These are phyloP conservation scores for Sarcophilus harrisii DNA, from an alignment of 2,797 vertebrate species.

Conservation along the genomic window DNA sequence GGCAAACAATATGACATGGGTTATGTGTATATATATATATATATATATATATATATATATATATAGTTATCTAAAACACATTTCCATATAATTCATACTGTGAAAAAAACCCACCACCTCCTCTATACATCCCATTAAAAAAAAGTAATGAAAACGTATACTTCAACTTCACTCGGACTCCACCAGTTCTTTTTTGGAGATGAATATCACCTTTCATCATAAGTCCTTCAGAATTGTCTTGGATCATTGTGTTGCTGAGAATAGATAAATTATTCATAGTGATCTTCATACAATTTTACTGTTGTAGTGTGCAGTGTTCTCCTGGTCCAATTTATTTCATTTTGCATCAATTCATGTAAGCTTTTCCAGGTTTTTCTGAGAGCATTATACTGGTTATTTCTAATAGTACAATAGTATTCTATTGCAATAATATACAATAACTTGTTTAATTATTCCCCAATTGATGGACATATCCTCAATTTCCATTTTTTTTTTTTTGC, in stretches of 20 bases:
- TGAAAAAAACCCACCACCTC: neutral
- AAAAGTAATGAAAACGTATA: neutral
- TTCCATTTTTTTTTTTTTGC: neutral
- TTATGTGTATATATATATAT: neutral
- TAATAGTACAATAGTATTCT: neutral
- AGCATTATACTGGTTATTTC: neutral
- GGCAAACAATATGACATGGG: too few species aligned
- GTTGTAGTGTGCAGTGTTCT: neutral
- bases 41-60: too few species aligned
- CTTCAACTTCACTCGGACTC: neutral
- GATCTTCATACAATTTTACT: neutral
- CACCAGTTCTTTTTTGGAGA: neutral
- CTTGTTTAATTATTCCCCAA: neutral
- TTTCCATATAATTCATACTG: too few species aligned
- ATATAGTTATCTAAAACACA: too few species aligned
- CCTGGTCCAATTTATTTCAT: neutral
- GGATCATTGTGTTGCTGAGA: neutral
- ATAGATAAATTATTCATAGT: neutral
- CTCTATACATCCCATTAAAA: neutral
- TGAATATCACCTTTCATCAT: neutral
- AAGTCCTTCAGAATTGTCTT: neutral
- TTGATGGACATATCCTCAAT: neutral
- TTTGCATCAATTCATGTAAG: neutral
- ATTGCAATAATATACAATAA: neutral
- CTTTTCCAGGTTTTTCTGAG: neutral